These are phyloP conservation scores for Tribolium madens DNA, from an alignment of 1,140 invertebrate genomes.

Conservation along the genomic window DNA sequence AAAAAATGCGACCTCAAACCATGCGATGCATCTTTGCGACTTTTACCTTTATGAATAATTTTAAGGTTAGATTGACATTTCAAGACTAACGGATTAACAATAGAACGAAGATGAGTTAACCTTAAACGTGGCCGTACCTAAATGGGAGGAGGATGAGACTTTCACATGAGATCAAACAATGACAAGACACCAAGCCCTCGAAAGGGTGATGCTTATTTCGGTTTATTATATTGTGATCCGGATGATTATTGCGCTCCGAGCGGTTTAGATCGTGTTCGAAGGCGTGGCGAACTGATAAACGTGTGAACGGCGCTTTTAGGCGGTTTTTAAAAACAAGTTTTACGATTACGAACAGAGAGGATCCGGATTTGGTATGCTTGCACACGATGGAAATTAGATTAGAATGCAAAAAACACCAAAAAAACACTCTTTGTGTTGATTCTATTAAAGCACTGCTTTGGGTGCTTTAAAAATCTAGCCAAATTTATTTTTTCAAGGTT, in stretches of 20 bases:
- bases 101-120: constrained; percentile 25
- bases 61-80: constrained; percentile 35
- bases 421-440: no score
- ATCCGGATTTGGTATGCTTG: no score
- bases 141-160: constrained; percentile 2
- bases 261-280: constrained; percentile 2
- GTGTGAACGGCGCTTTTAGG: constrained; percentile 23
- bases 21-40: constrained; percentile 6
- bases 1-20: constrained; percentile 2
- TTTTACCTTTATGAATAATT: constrained; percentile 38
- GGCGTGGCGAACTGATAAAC: constrained; percentile 10
- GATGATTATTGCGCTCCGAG: neutral
- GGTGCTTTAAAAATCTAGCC: no score
- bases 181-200: constrained; percentile 17
- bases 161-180: constrained; percentile 26
- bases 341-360: neutral
- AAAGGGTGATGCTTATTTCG: constrained; percentile 12
- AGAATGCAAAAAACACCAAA: no score
- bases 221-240: neutral
- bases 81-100: constrained; percentile 35
- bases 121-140: constrained; percentile 25
- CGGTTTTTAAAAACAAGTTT: constrained; percentile 24
- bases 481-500: no score
- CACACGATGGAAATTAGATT: no score
- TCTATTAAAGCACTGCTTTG: no score